Evolutionary conservation across 2,797 vertebrate genomes (phyloP).

Genomic region (Oreortyx pictus): DNA sequence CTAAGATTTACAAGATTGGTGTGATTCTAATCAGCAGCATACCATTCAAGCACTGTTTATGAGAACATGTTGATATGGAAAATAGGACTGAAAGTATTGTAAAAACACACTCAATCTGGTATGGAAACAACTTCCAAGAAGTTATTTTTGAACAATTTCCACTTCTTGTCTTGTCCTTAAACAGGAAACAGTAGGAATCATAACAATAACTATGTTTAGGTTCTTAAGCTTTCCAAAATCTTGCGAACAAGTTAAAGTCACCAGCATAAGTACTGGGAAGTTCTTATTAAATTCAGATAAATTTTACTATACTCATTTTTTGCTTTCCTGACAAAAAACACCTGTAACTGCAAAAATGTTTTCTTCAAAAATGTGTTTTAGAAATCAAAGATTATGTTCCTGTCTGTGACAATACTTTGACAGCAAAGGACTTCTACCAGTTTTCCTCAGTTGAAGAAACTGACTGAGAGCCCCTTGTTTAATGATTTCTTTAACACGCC

Average conservation of each 20-base stretch:
- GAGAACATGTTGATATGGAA: constrained; percentile 54
- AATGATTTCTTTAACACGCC: not conserved
- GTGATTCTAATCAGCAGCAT: constrained; percentile 24
- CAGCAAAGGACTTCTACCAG: not conserved
- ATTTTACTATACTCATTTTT: not conserved
- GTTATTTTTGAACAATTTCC: constrained; percentile 73
- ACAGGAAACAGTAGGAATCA: constrained; percentile 62
- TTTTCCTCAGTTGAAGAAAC: not conserved
- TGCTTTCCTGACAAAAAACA: not conserved
- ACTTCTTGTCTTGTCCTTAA: constrained; percentile 63
- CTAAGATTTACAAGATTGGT: not conserved
- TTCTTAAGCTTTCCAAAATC: constrained; percentile 15
- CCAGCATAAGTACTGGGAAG: not conserved
- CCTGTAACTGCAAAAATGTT: not conserved
- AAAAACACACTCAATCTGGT: constrained; percentile 40
- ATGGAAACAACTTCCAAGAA: constrained; percentile 65
- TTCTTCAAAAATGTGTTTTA: not conserved
- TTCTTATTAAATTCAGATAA: not conserved
- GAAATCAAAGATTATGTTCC: not conserved
- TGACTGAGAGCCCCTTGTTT: not conserved
- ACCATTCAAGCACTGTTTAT: constrained; percentile 11
- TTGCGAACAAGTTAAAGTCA: not conserved
- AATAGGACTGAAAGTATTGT: constrained; percentile 44
- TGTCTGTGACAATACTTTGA: not conserved
- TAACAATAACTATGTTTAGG: constrained; percentile 41